Evolutionary conservation across 2,113 vertebrate species (phyloP).

Genomic region (Sturnira hondurensis): DNA sequence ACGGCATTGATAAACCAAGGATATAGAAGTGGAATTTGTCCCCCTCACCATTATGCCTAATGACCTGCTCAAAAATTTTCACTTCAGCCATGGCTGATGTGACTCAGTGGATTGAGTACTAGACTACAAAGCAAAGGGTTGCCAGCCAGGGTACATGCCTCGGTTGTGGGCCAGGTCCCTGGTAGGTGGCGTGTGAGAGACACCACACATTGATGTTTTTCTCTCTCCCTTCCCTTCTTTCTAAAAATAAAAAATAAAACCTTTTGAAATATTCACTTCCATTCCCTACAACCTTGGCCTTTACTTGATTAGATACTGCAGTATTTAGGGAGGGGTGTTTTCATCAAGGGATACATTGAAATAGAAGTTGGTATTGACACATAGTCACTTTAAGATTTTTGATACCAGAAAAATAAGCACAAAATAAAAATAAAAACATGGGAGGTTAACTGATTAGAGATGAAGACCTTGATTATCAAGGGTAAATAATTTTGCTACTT

Average conservation of each 20-base stretch:
- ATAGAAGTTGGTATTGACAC: background rate
- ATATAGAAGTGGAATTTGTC: background rate
- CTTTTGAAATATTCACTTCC: background rate
- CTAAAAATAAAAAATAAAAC: no score
- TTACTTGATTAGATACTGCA: background rate
- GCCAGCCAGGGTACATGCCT: no score
- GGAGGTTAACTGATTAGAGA: background rate
- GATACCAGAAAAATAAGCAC: background rate
- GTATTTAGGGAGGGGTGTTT: background rate
- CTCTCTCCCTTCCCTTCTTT: no score
- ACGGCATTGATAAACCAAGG: background rate
- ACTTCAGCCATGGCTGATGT: background rate
- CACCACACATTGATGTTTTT: no score
- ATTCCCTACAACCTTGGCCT: background rate
- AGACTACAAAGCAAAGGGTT: no score
- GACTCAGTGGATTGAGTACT: no score
- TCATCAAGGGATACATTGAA: background rate
- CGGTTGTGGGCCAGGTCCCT: no score
- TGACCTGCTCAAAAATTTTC: background rate
- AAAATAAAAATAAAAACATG: background rate
- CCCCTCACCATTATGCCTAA: background rate
- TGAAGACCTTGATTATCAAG: background rate
- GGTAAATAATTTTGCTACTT: background rate
- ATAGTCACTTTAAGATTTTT: background rate
- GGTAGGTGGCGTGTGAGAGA: no score